Conservation (phyloP, 2,113 vertebrate genomes). For the Eulemur rufifrons region DNA sequence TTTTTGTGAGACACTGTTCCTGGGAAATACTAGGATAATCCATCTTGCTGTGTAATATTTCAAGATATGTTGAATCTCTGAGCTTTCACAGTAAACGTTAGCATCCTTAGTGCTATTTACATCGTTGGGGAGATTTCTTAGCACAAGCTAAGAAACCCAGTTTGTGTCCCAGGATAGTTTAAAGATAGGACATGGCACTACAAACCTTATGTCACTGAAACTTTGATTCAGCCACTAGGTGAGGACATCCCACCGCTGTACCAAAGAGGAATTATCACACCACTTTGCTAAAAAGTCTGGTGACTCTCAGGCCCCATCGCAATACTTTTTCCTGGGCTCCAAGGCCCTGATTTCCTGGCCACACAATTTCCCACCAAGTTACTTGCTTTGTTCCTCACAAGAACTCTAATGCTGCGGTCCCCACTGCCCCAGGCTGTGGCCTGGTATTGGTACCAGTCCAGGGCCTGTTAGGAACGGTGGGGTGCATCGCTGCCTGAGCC, state of each 20-base stretch:
- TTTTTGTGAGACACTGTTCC: neutral
- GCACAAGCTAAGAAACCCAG: neutral
- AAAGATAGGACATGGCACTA: neutral
- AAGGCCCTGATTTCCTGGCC: neutral
- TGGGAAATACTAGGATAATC: neutral
- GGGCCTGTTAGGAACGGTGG: too few species aligned
- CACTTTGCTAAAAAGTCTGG: neutral
- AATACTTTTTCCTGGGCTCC: neutral
- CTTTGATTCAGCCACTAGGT: neutral
- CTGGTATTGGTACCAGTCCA: too few species aligned
- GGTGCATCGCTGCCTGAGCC: too few species aligned
- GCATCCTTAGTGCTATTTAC: constrained; percentile 24
- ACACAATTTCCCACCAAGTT: neutral
- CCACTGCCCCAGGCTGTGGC: too few species aligned
- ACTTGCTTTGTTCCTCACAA: neutral
- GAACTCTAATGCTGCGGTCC: too few species aligned
- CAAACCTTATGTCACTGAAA: neutral
- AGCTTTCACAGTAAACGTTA: neutral
- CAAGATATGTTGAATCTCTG: neutral
- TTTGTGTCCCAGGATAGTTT: neutral
- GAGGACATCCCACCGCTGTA: neutral
- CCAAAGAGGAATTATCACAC: neutral
- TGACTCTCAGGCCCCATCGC: neutral
- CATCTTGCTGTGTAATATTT: neutral
- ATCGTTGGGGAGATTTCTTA: neutral